A percentile compares a stretch with the other conserved stretches of the same genome.
Conservation (phyloP, 2,113 vertebrate species). For the Corvus cornix region DNA sequence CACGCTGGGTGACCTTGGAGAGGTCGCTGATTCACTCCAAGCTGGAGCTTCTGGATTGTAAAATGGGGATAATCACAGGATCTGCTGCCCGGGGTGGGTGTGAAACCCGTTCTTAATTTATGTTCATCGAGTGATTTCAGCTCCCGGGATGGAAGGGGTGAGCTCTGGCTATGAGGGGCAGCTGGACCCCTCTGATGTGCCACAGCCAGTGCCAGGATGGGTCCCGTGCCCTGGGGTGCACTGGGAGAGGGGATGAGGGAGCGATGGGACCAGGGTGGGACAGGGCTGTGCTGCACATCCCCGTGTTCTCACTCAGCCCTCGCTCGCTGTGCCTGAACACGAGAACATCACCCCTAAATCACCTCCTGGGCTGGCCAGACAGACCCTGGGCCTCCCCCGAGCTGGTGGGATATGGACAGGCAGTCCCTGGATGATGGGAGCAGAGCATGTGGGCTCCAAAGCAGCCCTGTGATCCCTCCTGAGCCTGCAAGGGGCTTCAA, state of each 20-base stretch:
- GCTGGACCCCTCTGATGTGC: neutral
- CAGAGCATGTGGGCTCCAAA: rapidly evolving
- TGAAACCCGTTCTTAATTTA: neutral
- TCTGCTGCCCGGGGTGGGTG: neutral
- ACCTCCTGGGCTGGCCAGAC: rapidly evolving
- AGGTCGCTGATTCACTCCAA: neutral
- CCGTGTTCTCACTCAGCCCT: rapidly evolving
- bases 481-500: neutral
- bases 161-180: neutral
- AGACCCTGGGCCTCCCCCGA: neutral
- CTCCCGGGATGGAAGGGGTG: neutral
- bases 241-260: neutral
- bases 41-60: neutral
- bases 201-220: neutral
- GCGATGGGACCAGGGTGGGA: neutral
- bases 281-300: neutral
- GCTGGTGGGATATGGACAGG: rapidly evolving
- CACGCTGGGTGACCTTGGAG: conserved; percentile 37
- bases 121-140: neutral
- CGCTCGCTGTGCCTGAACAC: rapidly evolving
- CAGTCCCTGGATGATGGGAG: neutral
- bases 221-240: rapidly evolving
- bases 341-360: neutral
- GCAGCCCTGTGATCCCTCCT: rapidly evolving
- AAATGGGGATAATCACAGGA: neutral